Evolutionary conservation across 2,113 vertebrate genomes (phyloP).

Genomic region (Hemiscyllium ocellatum): DNA sequence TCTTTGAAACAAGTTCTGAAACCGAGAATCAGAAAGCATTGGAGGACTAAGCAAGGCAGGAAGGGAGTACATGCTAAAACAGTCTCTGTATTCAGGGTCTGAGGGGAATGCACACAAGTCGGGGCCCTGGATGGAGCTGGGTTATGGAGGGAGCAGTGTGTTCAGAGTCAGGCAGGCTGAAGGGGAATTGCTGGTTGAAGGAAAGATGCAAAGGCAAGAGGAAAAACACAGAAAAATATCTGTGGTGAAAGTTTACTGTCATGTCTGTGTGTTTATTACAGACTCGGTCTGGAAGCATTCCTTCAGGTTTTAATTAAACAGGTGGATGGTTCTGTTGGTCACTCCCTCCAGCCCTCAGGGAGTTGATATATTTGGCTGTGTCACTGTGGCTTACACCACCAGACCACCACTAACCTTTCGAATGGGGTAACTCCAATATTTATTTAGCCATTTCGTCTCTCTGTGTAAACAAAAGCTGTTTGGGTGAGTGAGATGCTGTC

Average conservation of each 20-base stretch:
- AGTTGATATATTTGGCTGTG: background rate
- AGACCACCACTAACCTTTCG: background rate
- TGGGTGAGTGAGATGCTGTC: background rate
- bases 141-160: background rate
- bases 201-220: background rate
- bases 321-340: background rate
- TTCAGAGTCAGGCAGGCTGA: background rate
- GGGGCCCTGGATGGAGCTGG: background rate
- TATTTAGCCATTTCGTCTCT: background rate
- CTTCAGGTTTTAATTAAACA: background rate
- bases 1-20: background rate
- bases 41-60: background rate
- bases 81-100: background rate
- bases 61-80: background rate
- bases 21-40: background rate
- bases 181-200: background rate
- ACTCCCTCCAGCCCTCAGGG: background rate
- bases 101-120: background rate
- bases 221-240: background rate
- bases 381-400: background rate
- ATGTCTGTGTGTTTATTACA: background rate
- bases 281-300: background rate
- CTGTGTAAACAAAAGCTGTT: background rate
- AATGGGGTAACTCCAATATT: conserved; percentile 6
- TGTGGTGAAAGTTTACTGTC: background rate